A percentile compares a stretch with the other conserved stretches of the same genome.
These are phyloP conservation scores for Stratiomys singularior DNA, from an alignment of 2,888 invertebrate species.

Conservation along the genomic window DNA sequence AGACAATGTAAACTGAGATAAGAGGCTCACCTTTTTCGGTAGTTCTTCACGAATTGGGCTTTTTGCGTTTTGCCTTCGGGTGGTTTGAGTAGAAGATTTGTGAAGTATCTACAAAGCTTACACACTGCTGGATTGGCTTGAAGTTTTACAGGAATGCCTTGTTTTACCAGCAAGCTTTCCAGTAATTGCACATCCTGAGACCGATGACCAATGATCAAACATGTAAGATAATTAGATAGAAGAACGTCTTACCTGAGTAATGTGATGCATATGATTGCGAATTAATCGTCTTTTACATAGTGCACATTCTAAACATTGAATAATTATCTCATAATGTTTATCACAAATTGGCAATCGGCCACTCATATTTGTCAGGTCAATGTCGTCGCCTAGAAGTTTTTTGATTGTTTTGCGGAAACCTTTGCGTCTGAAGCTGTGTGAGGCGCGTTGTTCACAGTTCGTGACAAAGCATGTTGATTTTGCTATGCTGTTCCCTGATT, in stretches of 20 bases:
- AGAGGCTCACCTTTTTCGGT: slow-evolving; percentile 70
- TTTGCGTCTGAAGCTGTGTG: slow-evolving; percentile 76
- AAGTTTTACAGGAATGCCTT: slow-evolving; percentile 76
- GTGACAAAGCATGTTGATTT: slow-evolving; percentile 71
- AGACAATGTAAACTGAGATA: slow-evolving; percentile 1
- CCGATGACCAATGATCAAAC: too few species aligned
- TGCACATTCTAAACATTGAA: slow-evolving; percentile 79
- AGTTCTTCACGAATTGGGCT: slow-evolving; percentile 66
- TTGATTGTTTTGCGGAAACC: slow-evolving; percentile 78
- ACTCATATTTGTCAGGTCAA: slow-evolving; percentile 70
- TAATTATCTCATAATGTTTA: slow-evolving; percentile 76
- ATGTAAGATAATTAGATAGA: too few species aligned
- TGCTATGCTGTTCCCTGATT: slow-evolving; percentile 18
- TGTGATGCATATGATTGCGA: slow-evolving; percentile 79
- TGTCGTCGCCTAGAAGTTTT: slow-evolving; percentile 72
- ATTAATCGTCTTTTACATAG: slow-evolving; percentile 81
- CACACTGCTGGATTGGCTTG: slow-evolving; percentile 78
- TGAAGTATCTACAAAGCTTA: slow-evolving; percentile 83
- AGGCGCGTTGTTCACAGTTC: slow-evolving; percentile 70
- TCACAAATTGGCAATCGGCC: slow-evolving; percentile 74
- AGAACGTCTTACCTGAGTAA: slow-evolving; percentile 71
- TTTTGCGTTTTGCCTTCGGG: slow-evolving; percentile 67
- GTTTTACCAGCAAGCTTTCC: slow-evolving; percentile 70
- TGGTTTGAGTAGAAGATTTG: slow-evolving; percentile 75
- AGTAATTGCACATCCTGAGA: slow-evolving; percentile 68